Evolutionary conservation across 2,113 vertebrate genomes (phyloP).

Genomic region (Phyllopteryx taeniolatus): DNA sequence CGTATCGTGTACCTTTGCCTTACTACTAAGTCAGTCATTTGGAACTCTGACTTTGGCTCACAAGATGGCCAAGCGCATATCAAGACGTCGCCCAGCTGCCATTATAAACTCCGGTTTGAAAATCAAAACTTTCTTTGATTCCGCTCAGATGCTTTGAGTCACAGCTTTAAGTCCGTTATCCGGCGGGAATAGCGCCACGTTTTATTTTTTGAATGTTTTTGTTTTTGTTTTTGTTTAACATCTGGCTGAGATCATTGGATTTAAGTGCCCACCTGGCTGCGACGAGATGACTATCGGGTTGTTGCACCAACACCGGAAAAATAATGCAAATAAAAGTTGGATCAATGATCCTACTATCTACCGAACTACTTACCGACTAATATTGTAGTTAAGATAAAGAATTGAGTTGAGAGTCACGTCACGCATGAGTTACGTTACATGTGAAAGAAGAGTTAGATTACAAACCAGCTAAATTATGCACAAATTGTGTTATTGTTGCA

Average conservation of each 20-base stretch:
- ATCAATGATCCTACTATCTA: not conserved
- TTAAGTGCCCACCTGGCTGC: slow-evolving; percentile 34
- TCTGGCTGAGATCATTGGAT: slow-evolving; percentile 32
- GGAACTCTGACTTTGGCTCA: too few relatives aligned
- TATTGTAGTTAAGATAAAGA: not conserved
- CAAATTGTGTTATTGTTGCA: too few relatives aligned
- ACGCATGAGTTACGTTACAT: too few relatives aligned
- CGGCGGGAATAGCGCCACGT: not conserved
- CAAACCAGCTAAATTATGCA: too few relatives aligned
- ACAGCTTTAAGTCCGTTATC: not conserved
- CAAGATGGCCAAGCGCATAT: not conserved
- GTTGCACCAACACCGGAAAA: not conserved
- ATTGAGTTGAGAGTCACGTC: too few relatives aligned
- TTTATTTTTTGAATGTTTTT: slow-evolving; percentile 18
- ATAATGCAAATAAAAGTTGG: slow-evolving; percentile 26
- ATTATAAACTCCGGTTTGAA: not conserved
- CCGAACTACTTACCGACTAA: not conserved
- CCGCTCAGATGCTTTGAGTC: slow-evolving; percentile 13
- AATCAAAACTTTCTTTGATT: not conserved
- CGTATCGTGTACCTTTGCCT: too few relatives aligned
- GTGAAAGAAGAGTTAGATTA: too few relatives aligned
- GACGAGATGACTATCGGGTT: slow-evolving; percentile 7
- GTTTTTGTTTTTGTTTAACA: slow-evolving; percentile 19
- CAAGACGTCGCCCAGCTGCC: not conserved
- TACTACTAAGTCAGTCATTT: too few relatives aligned